These are phyloP conservation scores for Danio jaintianensis DNA, from an alignment of 2,797 vertebrate genomes.

Conservation along the genomic window DNA sequence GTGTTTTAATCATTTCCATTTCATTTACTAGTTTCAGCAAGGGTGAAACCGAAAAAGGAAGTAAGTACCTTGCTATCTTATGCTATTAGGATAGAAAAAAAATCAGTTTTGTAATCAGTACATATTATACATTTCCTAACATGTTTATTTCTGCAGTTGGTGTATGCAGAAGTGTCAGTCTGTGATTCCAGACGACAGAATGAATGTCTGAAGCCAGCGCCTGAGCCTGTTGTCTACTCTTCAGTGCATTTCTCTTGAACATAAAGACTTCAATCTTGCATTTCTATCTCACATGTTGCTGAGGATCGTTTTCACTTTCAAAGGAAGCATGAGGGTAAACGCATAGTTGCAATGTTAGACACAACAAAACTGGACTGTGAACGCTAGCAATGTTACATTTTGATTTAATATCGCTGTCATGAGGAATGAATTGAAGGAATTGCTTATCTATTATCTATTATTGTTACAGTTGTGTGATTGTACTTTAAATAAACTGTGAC, in stretches of 20 bases:
- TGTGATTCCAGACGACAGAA: not conserved
- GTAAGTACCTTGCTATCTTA: conserved; percentile 26
- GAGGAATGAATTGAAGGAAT: not conserved
- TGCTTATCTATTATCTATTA: not conserved
- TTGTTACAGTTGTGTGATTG: not conserved
- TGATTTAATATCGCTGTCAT: not conserved
- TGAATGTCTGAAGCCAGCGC: not conserved
- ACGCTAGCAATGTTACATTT: not conserved
- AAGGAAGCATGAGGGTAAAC: not conserved
- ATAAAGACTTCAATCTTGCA: not conserved
- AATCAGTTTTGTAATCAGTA: not conserved
- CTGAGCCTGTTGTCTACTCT: conserved; percentile 68
- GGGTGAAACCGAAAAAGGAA: conserved; percentile 42
- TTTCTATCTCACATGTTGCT: not conserved
- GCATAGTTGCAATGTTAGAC: conserved; percentile 3
- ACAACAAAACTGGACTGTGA: not conserved
- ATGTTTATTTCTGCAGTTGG: conserved; percentile 64
- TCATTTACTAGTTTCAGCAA: conserved; percentile 17
- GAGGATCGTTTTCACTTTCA: not conserved
- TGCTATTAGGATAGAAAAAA: not conserved
- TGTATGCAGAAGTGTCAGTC: conserved; percentile 72
- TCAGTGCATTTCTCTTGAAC: conserved; percentile 62
- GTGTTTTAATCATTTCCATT: not conserved
- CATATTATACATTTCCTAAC: not conserved
- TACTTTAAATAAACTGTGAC: not conserved